Evolutionary conservation across 2,113 vertebrate species (phyloP).

Genomic region (Chaetorhynchus papuensis): DNA sequence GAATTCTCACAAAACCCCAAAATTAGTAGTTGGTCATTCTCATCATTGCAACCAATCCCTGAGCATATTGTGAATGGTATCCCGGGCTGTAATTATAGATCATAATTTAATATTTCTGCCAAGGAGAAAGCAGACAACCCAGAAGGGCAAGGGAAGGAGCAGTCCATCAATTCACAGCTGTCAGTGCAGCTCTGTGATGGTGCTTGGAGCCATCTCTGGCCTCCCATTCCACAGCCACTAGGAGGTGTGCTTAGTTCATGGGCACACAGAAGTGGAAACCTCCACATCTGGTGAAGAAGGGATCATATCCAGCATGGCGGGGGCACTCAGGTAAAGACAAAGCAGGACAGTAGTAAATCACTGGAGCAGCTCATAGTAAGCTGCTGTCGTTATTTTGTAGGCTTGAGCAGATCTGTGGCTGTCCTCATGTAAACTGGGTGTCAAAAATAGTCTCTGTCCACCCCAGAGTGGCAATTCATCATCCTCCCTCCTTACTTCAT

Average conservation of each 20-base stretch:
- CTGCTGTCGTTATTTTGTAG: background rate
- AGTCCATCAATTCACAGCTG: background rate
- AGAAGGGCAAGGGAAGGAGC: background rate
- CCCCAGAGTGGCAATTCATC: background rate
- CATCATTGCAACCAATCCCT: background rate
- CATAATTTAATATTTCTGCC: background rate
- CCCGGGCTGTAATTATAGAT: background rate
- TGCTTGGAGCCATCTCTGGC: background rate
- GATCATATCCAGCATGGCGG: background rate
- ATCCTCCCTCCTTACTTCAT: background rate
- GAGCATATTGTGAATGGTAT: background rate
- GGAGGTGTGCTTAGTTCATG: slow-evolving; percentile 1
- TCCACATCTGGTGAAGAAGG: background rate
- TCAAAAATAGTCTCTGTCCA: background rate
- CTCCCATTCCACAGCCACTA: background rate
- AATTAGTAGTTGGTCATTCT: background rate
- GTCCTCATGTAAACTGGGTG: background rate
- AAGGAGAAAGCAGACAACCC: background rate
- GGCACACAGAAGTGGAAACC: background rate
- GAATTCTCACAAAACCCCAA: background rate
- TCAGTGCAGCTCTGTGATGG: background rate
- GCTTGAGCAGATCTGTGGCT: background rate
- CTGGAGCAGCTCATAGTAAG: background rate
- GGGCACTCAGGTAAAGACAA: background rate
- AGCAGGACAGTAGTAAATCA: background rate